Evolutionary conservation across 2,888 invertebrate genomes (phyloP).

Genomic region (Liopterus haemorrhoidalis): DNA sequence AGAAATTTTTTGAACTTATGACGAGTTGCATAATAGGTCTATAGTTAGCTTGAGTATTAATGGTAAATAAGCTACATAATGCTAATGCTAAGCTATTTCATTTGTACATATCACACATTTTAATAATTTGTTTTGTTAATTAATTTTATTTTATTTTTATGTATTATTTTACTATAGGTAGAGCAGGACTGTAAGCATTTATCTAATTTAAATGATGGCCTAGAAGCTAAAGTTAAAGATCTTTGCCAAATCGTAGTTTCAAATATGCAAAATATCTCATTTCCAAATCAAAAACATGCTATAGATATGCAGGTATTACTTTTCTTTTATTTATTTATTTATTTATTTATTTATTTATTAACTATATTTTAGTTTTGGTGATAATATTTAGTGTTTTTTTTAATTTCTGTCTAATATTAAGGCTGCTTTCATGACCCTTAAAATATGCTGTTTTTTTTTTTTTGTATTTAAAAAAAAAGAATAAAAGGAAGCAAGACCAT

Average conservation of each 20-base stretch:
- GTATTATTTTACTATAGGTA: conserved; percentile 50
- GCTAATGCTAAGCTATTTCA: background rate
- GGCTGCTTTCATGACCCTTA: background rate
- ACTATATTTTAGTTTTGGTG: too few relatives aligned
- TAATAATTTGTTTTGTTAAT: conserved; percentile 39
- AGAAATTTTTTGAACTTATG: too few relatives aligned
- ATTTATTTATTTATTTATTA: too few relatives aligned
- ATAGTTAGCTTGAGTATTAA: too few relatives aligned
- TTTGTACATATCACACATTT: conserved; percentile 1
- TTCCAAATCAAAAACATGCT: conserved; percentile 40
- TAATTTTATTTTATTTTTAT: conserved; percentile 41
- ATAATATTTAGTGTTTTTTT: background rate
- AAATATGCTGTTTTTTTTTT: background rate
- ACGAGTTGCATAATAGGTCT: too few relatives aligned
- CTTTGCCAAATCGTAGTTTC: conserved; percentile 40
- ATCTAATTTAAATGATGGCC: conserved; percentile 42
- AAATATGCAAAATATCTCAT: conserved; percentile 40
- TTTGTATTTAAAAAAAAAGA: too few relatives aligned
- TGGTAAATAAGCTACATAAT: background rate
- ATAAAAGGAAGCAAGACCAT: too few relatives aligned
- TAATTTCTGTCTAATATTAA: background rate
- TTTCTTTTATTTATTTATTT: conserved; percentile 25
- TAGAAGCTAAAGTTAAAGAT: conserved; percentile 39
- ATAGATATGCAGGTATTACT: conserved; percentile 41
- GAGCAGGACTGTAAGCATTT: conserved; percentile 60